Evolutionary conservation across 2,113 vertebrate genomes (phyloP).

Genomic region (Gopherus flavomarginatus): DNA sequence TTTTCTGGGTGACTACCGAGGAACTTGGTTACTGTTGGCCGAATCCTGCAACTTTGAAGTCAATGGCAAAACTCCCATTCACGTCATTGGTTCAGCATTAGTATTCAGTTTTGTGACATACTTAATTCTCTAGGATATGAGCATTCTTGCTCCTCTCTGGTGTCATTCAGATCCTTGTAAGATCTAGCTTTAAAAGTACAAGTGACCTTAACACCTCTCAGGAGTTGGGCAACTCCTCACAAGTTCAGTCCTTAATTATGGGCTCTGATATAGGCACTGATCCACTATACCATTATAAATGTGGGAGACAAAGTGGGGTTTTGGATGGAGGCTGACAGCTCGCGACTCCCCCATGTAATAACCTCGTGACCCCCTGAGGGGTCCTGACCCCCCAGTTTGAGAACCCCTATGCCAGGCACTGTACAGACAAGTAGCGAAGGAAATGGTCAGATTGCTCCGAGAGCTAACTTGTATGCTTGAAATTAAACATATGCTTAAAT

Average conservation of each 20-base stretch:
- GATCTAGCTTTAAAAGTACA: not conserved
- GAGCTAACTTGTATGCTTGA: not conserved
- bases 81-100: not conserved
- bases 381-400: too few species aligned
- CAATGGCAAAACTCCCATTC: not conserved
- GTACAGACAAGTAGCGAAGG: not conserved
- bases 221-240: not conserved
- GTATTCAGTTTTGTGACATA: not conserved
- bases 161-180: not conserved
- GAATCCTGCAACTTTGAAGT: not conserved
- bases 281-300: not conserved
- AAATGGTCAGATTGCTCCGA: not conserved
- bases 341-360: too few species aligned
- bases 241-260: not conserved
- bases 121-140: not conserved
- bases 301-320: too few species aligned
- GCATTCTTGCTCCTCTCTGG: not conserved
- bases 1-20: constrained; percentile 1
- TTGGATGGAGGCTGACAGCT: too few species aligned
- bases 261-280: not conserved
- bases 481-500: not conserved
- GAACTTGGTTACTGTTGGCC: not conserved
- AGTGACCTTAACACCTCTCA: not conserved
- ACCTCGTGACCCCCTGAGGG: too few species aligned
- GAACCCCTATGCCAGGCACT: not conserved